Evolutionary conservation across 2,113 vertebrate genomes (phyloP).

Genomic region (Elgaria multicarinata): DNA sequence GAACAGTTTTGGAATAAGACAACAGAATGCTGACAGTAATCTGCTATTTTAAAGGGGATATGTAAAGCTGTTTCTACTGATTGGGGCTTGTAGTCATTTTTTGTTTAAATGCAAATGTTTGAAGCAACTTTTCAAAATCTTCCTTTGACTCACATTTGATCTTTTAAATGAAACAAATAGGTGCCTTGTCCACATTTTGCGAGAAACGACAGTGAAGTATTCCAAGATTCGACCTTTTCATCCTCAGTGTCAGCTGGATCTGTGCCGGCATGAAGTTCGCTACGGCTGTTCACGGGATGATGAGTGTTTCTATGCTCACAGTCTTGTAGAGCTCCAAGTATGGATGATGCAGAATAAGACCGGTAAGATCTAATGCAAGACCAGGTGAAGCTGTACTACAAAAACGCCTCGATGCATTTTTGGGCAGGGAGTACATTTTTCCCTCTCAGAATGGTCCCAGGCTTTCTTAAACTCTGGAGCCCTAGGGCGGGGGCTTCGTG

Average conservation of each 20-base stretch:
- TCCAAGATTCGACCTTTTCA: conserved; percentile 90
- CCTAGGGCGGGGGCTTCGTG: neutral
- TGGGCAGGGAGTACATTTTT: neutral
- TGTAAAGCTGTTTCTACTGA: neutral
- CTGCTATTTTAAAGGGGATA: neutral
- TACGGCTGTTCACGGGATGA: conserved; percentile 95
- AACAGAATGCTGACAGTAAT: neutral
- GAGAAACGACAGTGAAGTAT: conserved; percentile 91
- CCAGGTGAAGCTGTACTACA: accelerated
- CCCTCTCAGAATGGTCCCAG: too few species aligned
- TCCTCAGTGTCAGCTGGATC: conserved; percentile 85
- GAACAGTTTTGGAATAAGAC: neutral
- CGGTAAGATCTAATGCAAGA: conserved; percentile 69
- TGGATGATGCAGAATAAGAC: conserved; percentile 95
- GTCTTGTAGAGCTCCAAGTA: conserved; percentile 94
- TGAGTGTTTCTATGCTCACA: conserved; percentile 95
- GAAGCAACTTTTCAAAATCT: neutral
- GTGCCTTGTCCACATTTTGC: conserved; percentile 97
- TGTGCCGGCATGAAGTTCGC: conserved; percentile 95
- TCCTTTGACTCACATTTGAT: neutral
- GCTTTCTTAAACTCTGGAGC: neutral
- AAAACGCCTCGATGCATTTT: neutral
- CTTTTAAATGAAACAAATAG: conserved; percentile 65
- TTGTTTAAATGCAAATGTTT: neutral
- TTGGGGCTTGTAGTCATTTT: neutral